Percentiles rank a stretch among this genome's conserved stretches.
These are phyloP conservation scores for Zaprionus lachaisei DNA, from an alignment of 1,140 invertebrate species.

Conservation along the genomic window DNA sequence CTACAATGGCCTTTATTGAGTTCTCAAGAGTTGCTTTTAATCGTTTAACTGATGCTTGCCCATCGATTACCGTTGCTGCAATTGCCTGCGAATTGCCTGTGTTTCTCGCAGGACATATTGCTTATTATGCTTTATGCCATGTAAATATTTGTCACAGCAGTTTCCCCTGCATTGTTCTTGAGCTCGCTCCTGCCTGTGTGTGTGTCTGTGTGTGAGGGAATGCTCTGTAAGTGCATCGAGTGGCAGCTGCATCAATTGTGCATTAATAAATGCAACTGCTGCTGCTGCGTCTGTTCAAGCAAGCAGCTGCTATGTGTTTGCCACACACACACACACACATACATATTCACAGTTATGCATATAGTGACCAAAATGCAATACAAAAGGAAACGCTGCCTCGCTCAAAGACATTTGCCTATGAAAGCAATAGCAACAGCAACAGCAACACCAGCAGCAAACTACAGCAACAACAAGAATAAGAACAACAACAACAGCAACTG, in stretches of 20 bases:
- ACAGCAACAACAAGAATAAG: conserved; percentile 36
- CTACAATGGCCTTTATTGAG: conserved; percentile 51
- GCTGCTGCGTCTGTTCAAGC: conserved; percentile 40
- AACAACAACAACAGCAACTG: background rate
- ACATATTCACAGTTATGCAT: conserved; percentile 10
- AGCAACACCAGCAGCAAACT: conserved; percentile 32
- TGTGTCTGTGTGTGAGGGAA: background rate
- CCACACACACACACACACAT: conserved; percentile 27
- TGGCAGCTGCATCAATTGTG: conserved; percentile 24
- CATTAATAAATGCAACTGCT: conserved; percentile 35
- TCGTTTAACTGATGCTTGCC: conserved; percentile 36
- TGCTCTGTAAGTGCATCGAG: conserved; percentile 31
- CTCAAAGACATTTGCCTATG: conserved; percentile 69
- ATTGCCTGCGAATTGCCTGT: conserved; percentile 12
- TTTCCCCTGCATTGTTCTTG: conserved; percentile 2
- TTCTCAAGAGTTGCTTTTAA: conserved; percentile 31
- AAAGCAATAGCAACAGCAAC: conserved; percentile 42
- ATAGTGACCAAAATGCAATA: conserved; percentile 25
- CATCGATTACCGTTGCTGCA: conserved; percentile 53
- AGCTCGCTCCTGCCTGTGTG: background rate
- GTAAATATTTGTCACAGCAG: conserved; percentile 66
- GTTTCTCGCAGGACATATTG: conserved; percentile 23
- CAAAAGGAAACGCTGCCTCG: conserved; percentile 39
- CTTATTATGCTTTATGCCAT: conserved; percentile 61
- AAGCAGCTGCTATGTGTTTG: conserved; percentile 51